Conservation (phyloP, 2,888 invertebrate genomes). For the Malthinus seriepunctatus region DNA sequence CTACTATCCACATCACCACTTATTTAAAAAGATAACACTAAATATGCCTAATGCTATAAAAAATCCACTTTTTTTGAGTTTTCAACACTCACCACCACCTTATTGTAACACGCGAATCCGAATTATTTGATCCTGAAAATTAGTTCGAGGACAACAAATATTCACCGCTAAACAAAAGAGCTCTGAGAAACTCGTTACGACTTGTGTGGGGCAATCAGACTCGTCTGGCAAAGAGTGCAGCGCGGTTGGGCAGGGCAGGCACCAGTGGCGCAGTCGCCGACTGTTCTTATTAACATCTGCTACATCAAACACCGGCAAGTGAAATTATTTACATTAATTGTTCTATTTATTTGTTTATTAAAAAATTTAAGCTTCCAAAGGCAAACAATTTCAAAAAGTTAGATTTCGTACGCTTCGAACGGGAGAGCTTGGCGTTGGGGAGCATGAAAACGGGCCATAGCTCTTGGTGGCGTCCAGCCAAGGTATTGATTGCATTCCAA, state of each 20-base stretch:
- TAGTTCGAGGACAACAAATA: slow-evolving; percentile 26
- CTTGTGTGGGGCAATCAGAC: slow-evolving; percentile 39
- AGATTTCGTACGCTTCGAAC: too few species aligned
- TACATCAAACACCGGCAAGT: slow-evolving; percentile 19
- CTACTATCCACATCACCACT: slow-evolving; percentile 19
- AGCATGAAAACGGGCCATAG: slow-evolving; percentile 6
- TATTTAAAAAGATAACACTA: background rate
- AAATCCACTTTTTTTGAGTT: slow-evolving; percentile 13
- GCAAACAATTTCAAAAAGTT: too few species aligned
- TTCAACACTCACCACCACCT: slow-evolving; percentile 21
- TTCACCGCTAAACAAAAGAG: slow-evolving; percentile 42
- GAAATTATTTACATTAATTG: slow-evolving; percentile 13
- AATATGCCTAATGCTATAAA: slow-evolving; percentile 5
- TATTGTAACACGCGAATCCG: slow-evolving; percentile 19
- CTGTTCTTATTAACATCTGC: slow-evolving; percentile 30
- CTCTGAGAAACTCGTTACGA: slow-evolving; percentile 37
- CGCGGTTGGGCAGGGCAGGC: slow-evolving; percentile 50
- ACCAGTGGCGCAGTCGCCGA: slow-evolving; percentile 42
- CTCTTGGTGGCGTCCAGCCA: slow-evolving; percentile 25
- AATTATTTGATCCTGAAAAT: slow-evolving; percentile 11
- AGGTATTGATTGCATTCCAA: slow-evolving; percentile 33
- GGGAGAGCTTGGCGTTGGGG: slow-evolving; percentile 4
- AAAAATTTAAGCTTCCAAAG: background rate
- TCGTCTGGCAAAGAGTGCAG: slow-evolving; percentile 48
- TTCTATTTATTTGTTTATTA: slow-evolving; percentile 9